Conservation (phyloP, 1,140 invertebrate genomes). For the Melipona quadrifasciata region DNA sequence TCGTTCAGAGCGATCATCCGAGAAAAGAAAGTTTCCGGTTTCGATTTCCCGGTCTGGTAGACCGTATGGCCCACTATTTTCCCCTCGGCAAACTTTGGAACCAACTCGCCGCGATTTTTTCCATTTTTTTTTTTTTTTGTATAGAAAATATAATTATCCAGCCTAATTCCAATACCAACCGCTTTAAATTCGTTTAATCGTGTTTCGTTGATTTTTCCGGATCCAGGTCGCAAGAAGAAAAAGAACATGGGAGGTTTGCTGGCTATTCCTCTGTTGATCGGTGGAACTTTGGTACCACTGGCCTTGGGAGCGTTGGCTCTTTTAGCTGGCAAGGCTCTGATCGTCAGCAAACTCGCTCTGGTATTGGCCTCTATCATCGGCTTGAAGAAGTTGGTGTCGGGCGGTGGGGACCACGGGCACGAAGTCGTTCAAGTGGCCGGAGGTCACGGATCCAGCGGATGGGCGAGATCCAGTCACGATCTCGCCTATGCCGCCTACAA, state of each 20-base stretch:
- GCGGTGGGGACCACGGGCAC: conserved; percentile 85
- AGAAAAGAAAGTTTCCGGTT: conserved; percentile 18
- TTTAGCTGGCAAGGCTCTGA: conserved; percentile 91
- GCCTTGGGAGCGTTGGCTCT: conserved; percentile 90
- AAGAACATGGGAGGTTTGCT: conserved; percentile 88
- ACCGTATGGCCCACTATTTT: conserved; percentile 35
- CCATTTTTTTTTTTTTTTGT: not conserved
- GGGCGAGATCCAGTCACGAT: conserved; percentile 79
- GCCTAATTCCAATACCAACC: not conserved
- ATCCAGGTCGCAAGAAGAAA: conserved; percentile 85
- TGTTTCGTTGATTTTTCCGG: conserved; percentile 10
- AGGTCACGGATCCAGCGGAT: conserved; percentile 83
- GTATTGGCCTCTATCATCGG: conserved; percentile 91
- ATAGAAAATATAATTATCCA: no score
- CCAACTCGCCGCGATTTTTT: no score
- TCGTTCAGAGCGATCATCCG: conserved; percentile 15
- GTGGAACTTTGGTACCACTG: conserved; percentile 89
- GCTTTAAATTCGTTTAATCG: not conserved
- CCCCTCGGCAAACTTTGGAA: not conserved
- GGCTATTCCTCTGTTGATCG: conserved; percentile 89
- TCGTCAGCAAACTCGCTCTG: conserved; percentile 91
- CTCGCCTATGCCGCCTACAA: conserved; percentile 80
- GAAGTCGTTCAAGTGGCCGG: conserved; percentile 87
- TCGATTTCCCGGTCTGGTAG: conserved; percentile 35
- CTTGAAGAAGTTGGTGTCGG: conserved; percentile 89